Evolutionary conservation across 2,113 vertebrate genomes (phyloP).

Genomic region (Cynocephalus volans): DNA sequence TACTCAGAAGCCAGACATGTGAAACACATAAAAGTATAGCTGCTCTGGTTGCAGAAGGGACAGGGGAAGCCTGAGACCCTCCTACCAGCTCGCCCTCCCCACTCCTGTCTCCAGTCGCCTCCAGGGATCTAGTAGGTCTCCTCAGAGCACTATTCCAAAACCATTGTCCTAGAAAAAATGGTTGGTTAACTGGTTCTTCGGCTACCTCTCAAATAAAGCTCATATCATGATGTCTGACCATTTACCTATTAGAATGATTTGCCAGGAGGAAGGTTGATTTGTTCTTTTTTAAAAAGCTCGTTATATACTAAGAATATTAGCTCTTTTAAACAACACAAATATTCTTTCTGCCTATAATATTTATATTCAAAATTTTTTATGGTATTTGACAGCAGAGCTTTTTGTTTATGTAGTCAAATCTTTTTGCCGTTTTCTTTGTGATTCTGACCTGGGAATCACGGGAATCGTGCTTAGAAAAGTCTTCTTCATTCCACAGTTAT

Average conservation of each 20-base stretch:
- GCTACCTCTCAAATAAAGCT: neutral
- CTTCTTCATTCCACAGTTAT: neutral
- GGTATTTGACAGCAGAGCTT: neutral
- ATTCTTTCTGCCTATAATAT: neutral
- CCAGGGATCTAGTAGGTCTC: neutral
- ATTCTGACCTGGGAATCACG: neutral
- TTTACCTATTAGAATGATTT: neutral
- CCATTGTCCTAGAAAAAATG: neutral
- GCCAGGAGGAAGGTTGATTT: neutral
- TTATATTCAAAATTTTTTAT: neutral
- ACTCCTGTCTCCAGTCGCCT: neutral
- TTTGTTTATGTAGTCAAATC: neutral
- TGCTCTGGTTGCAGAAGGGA: neutral
- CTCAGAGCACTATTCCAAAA: neutral
- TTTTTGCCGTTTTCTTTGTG: slow-evolving; percentile 2
- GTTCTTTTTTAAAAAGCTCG: neutral
- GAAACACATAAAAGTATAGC: neutral
- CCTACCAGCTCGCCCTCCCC: neutral
- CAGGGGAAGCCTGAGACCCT: neutral
- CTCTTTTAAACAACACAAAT: slow-evolving; percentile 3
- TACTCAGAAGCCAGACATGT: neutral
- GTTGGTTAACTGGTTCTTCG: neutral
- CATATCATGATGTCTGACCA: neutral
- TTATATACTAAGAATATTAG: slow-evolving; percentile 36
- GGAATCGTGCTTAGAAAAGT: neutral